Base-by-base conservation (phyloP, 2,888 invertebrate species). In the Flabesymbios commensalis region DNA sequence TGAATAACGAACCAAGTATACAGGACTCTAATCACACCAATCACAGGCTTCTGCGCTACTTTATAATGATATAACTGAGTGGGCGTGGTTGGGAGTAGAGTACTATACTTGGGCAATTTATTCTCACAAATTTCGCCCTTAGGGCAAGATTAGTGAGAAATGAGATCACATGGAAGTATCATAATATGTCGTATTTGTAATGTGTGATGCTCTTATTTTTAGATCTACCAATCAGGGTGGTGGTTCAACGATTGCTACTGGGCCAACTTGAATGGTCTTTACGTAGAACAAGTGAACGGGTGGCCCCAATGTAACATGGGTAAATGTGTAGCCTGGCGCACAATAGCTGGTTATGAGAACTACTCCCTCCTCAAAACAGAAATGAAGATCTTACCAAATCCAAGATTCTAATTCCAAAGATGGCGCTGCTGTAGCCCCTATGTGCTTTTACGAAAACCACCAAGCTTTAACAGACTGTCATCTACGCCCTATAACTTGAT, bases 231-330 rank as follows among this genome's bases (percentile, higher is more conserved):
- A n/a, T 64, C 64, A 22, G 64, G 64, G 3, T 68, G 68, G 68
- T 68, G 68, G 68, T 65, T 65, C 55, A 61, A 63, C 55, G 63
- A 61, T 2, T 68, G 68, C 31, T 61, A 60, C 33, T 57, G 59
- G 54, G 57, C 63, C 1, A 68, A 68, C 41, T 55, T 68, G 29
- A 68, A 68, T 39, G 68, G 68, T n/a, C 54, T 32, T 17, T 60
- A 48, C 41, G 17, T 52, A n/a, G n/a, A n/a, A n/a, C 3, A 29
- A 19, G 22, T 26, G 26, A 45, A 54, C n/a, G 56, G 39, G 14
- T 56, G 56, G 48, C 60, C 60, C 2, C 19, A n/a, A 22, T 60
- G 60, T 26, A 19, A 24, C n/a, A 22, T 28, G n/a, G 60, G 60
- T 1, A 17, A 17, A 26, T 60, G 60, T 22, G 28, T 60, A 14